Percentiles rank a stretch among this genome's conserved stretches.
Evolutionary conservation across 2,113 vertebrate species (phyloP).

Genomic region (Pseudonaja textilis): DNA sequence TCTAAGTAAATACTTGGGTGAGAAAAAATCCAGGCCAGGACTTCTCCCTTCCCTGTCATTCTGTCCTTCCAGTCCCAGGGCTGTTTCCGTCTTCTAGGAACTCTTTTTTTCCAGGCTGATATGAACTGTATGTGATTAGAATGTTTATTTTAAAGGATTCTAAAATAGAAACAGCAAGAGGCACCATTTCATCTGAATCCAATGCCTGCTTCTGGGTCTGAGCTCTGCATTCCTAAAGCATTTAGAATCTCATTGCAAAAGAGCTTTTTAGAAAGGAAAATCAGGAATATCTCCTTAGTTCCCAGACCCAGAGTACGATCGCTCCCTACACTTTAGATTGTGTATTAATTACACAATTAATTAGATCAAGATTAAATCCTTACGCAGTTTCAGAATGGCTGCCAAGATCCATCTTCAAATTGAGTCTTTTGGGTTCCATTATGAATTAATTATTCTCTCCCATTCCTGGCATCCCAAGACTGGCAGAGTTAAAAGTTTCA

Average conservation of each 20-base stretch:
- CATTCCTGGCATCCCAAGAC: neutral
- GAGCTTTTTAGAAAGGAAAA: neutral
- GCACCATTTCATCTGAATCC: neutral
- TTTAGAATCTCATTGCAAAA: neutral
- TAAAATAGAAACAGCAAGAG: neutral
- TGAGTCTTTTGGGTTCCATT: neutral
- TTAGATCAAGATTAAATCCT: neutral
- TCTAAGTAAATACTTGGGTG: neutral
- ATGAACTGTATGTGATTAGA: neutral
- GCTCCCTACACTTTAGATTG: neutral
- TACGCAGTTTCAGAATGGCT: neutral
- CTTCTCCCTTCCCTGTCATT: neutral
- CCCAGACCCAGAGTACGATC: neutral
- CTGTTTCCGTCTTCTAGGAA: neutral
- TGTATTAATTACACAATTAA: neutral
- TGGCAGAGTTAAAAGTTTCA: neutral
- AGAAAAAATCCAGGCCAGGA: neutral
- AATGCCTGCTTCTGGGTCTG: neutral
- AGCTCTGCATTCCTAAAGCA: neutral
- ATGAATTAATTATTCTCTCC: neutral
- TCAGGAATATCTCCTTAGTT: neutral
- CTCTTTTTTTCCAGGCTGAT: neutral
- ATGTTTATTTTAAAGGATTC: neutral
- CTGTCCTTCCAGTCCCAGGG: neutral
- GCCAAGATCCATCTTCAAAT: neutral